Evolutionary conservation across 2,888 invertebrate genomes (phyloP).

Genomic region (Cataglyphis altisquamis): DNA sequence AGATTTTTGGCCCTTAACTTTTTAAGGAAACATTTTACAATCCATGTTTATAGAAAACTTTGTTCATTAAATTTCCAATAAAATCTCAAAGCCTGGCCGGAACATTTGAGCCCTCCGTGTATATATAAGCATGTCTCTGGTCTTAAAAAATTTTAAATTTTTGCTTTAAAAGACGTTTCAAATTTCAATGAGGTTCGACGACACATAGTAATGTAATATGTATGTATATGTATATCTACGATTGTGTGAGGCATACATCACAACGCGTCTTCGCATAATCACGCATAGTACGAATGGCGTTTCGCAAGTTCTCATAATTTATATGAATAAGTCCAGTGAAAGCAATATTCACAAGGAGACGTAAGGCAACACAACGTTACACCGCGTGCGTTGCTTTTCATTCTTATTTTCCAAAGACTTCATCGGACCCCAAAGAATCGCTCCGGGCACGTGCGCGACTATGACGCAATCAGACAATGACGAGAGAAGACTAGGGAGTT

Average conservation of each 20-base stretch:
- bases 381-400: conserved; percentile 17
- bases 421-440: conserved; percentile 12
- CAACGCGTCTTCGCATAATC: conserved; percentile 39
- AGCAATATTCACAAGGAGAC: conserved; percentile 11
- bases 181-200: not conserved
- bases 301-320: conserved; percentile 43
- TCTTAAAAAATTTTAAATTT: not conserved
- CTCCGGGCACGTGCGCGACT: conserved; percentile 55
- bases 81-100: too few species aligned
- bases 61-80: too few species aligned
- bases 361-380: not conserved
- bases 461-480: conserved; percentile 59
- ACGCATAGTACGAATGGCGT: conserved; percentile 41
- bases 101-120: too few species aligned
- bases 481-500: conserved; percentile 37
- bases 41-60: too few species aligned
- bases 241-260: not conserved
- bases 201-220: not conserved
- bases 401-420: conserved; percentile 52
- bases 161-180: not conserved
- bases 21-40: too few species aligned
- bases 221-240: not conserved
- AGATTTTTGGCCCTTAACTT: too few species aligned
- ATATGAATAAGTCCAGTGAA: conserved; percentile 51
- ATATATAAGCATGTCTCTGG: too few species aligned